Base-by-base conservation (phyloP, 1,140 invertebrate genomes). In the Pseudachorutes palmiensis region DNA sequence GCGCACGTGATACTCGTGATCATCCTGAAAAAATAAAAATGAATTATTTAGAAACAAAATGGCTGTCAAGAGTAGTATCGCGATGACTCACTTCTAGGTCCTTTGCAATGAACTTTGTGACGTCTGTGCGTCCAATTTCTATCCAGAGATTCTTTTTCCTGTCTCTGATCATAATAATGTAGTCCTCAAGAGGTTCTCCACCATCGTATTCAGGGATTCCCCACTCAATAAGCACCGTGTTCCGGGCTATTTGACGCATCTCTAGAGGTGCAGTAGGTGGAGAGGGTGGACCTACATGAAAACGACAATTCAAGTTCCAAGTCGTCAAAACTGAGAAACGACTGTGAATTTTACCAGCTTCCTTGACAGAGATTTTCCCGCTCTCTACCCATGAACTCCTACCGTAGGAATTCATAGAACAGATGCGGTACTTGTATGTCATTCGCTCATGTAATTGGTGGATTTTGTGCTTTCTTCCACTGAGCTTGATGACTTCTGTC, bases 71-170 rank as follows among this genome's bases (percentile, higher is more conserved):
- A n/a, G n/a, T n/a, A n/a, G n/a, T n/a, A n/a, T n/a, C n/a, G n/a
- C n/a, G n/a, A n/a, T n/a, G n/a, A n/a, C 72, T 70, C 74, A 81
- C 81, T 78, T 90, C 89, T 62, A 95, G 79, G 76, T 94, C 91
- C 75, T 87, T 85, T 57, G 94, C 89, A 67, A 87, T 89, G 74
- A 92, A 84, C 78, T 88, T 90, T 73, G 91, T 89, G 41, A 88
- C 84, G 68, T 89, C 87, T 1, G 88, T 90, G 75, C 89, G 85
- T 19, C 90, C 92, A 58, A 95, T 91, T 84, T 95, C 91, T 82
- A 94, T 94, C 92, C 92, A 96, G 91, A 94, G 94, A 2, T 90
- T 94, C 76, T 92, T 92, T 76, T 87, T 88, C 45, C 86, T 83
- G 76, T 99, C 96, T 73, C 90, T 84, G 63, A 97, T 90, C 14